Evolutionary conservation across 1,140 invertebrate species (phyloP).

Genomic region (Chymomyza costata): DNA sequence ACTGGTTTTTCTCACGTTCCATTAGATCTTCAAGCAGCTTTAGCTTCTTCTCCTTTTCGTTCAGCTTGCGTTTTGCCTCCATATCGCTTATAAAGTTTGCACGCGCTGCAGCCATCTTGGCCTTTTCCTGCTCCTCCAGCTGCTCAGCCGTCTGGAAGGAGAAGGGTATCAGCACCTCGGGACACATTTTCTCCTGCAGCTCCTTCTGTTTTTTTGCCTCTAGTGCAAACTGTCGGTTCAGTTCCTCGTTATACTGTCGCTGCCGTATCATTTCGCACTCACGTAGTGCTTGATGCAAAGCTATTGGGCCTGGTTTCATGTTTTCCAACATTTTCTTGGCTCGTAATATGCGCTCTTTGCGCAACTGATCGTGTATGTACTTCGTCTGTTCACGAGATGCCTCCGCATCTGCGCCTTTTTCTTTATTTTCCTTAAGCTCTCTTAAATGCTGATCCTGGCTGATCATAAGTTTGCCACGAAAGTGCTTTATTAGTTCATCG

Average conservation of each 20-base stretch:
- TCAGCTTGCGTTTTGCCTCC: constrained; percentile 5
- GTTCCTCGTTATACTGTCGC: constrained; percentile 19
- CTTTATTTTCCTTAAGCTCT: background rate
- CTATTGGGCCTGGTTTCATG: constrained; percentile 41
- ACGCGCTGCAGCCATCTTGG: background rate
- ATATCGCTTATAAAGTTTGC: constrained; percentile 1
- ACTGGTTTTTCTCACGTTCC: constrained; percentile 34
- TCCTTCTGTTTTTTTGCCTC: constrained; percentile 26
- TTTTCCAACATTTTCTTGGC: constrained; percentile 33
- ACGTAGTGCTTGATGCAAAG: constrained; percentile 30
- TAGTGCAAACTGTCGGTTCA: constrained; percentile 36
- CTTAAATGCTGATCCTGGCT: constrained; percentile 2
- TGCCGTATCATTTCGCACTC: constrained; percentile 39
- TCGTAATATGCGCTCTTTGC: constrained; percentile 45
- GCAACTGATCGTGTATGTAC: constrained; percentile 15
- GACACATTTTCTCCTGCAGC: constrained; percentile 34
- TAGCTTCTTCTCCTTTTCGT: constrained; percentile 10
- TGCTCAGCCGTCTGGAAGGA: constrained; percentile 24
- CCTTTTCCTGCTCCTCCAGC: constrained; percentile 13
- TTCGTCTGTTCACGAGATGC: too few relatives aligned
- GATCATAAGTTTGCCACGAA: constrained; percentile 23
- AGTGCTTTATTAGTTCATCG: constrained; percentile 35
- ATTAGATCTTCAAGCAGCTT: constrained; percentile 15
- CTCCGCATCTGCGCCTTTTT: background rate
- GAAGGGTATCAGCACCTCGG: constrained; percentile 33